Evolutionary conservation across 1,140 invertebrate genomes (phyloP).

Genomic region (Calosoma granatense): DNA sequence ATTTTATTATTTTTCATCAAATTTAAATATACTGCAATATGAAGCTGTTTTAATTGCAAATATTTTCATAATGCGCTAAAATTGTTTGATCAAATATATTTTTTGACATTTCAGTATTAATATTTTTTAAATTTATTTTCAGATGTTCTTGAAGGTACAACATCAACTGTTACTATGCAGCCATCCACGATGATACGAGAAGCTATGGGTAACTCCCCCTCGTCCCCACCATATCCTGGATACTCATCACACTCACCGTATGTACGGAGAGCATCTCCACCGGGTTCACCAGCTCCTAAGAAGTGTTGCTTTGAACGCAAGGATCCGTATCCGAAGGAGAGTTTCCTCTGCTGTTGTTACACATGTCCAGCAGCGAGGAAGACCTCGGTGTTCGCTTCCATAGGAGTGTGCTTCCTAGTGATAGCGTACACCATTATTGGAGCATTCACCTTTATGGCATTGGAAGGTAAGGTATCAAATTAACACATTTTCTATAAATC

Average conservation of each 20-base stretch:
- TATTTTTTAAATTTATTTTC: too few species aligned
- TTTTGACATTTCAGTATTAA: too few species aligned
- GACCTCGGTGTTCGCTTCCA: conserved; percentile 28
- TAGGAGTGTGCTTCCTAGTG: conserved; percentile 73
- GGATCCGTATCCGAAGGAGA: conserved; percentile 18
- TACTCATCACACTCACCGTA: conserved; percentile 24
- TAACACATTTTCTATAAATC: too few species aligned
- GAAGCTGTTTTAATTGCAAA: too few species aligned
- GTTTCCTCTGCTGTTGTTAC: conserved; percentile 33
- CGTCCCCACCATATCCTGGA: conserved; percentile 17
- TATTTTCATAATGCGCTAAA: too few species aligned
- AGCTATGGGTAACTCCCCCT: not conserved
- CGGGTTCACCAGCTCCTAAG: conserved; percentile 27
- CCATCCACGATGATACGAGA: not conserved
- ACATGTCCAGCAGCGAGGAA: conserved; percentile 26
- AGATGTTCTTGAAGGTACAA: not conserved
- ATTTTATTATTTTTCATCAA: too few species aligned
- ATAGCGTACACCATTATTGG: conserved; percentile 84
- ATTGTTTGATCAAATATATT: too few species aligned
- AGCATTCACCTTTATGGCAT: conserved; percentile 81
- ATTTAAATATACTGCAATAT: too few species aligned
- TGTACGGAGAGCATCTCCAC: conserved; percentile 20
- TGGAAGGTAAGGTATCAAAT: conserved; percentile 73
- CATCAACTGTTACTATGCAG: not conserved
- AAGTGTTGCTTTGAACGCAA: conserved; percentile 31